Conservation (phyloP, 2,113 vertebrate genomes). For the Hiodon tergisus region DNA sequence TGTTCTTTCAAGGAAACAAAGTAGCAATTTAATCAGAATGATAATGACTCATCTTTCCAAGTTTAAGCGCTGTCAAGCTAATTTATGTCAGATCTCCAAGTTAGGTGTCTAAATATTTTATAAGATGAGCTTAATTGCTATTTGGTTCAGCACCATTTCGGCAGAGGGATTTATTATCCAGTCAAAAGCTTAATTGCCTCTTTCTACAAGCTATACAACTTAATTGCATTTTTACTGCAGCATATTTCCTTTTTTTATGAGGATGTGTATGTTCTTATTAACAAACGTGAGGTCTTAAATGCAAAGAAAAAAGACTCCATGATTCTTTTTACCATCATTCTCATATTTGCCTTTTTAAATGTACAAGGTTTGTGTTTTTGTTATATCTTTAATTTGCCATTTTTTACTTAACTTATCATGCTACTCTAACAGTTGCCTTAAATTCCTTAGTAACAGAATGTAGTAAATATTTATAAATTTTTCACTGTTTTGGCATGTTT, state of each 20-base stretch:
- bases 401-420: too few relatives aligned
- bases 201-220: conserved; percentile 37
- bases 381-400: too few relatives aligned
- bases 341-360: too few relatives aligned
- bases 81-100: conserved; percentile 45
- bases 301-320: conserved; percentile 6
- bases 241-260: conserved; percentile 29
- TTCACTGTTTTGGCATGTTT: too few relatives aligned
- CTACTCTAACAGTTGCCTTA: too few relatives aligned
- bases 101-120: conserved; percentile 53
- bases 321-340: too few relatives aligned
- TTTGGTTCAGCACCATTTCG: conserved; percentile 26
- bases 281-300: conserved; percentile 30
- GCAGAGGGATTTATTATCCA: conserved; percentile 47
- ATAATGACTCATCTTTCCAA: conserved; percentile 10
- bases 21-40: neutral
- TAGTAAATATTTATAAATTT: too few relatives aligned
- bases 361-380: too few relatives aligned
- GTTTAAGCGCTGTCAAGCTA: conserved; percentile 32
- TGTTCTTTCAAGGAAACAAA: neutral
- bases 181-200: conserved; percentile 49
- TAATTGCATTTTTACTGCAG: conserved; percentile 46
- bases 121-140: conserved; percentile 38
- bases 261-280: conserved; percentile 34
- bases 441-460: too few relatives aligned